Evolutionary conservation across 1,140 invertebrate species (phyloP).

Genomic region (Pseudomyrmex flavicornis): DNA sequence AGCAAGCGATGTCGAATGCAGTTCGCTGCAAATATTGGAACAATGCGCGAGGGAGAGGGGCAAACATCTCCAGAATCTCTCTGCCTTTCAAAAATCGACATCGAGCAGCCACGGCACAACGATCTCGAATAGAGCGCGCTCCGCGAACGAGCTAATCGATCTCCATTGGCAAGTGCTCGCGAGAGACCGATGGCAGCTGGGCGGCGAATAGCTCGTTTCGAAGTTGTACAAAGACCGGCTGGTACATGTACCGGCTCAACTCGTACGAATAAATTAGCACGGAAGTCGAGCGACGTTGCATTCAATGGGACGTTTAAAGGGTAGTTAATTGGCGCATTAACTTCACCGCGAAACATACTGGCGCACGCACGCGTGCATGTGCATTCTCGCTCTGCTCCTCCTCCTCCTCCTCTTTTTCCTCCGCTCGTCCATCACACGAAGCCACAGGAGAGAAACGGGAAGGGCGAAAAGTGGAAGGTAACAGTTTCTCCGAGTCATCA

Average conservation of each 20-base stretch:
- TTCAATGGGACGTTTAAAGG: constrained; percentile 65
- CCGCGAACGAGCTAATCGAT: constrained; percentile 20
- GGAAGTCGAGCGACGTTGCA: constrained; percentile 39
- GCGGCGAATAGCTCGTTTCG: constrained; percentile 29
- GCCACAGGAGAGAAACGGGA: background rate
- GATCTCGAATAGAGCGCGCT: constrained; percentile 13
- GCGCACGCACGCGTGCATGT: background rate
- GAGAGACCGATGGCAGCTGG: constrained; percentile 12
- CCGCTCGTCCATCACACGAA: background rate
- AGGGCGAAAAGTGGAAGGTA: background rate
- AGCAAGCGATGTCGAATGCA: too few relatives aligned
- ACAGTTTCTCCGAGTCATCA: constrained; percentile 20
- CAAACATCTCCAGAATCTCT: background rate
- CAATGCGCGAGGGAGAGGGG: background rate
- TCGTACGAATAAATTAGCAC: constrained; percentile 69
- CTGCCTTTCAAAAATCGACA: background rate
- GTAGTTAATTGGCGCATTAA: constrained; percentile 72
- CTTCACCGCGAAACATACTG: constrained; percentile 5
- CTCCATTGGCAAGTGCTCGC: constrained; percentile 27
- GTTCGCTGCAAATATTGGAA: background rate
- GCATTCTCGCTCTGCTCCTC: background rate
- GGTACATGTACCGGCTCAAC: constrained; percentile 26
- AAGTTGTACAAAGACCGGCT: constrained; percentile 44
- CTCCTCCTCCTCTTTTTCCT: background rate
- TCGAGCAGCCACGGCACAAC: background rate